Conservation (phyloP, 1,140 invertebrate genomes). For the Rhagoletis zephyria region DNA sequence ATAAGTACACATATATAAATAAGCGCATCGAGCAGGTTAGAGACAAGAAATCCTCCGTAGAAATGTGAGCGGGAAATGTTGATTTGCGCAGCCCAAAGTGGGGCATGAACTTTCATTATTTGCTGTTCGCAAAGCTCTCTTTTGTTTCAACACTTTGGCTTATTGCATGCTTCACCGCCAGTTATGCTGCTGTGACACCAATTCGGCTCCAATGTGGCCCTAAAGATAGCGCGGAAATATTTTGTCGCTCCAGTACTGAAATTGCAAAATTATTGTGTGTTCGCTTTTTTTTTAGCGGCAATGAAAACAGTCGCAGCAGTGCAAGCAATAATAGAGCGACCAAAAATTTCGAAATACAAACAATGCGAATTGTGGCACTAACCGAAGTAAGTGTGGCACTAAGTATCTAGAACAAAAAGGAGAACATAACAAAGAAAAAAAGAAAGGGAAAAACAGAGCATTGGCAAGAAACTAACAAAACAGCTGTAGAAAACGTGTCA, state of each 20-base stretch:
- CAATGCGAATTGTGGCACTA: background rate
- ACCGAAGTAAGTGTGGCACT: background rate
- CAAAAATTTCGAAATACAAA: background rate
- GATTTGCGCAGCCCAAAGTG: background rate
- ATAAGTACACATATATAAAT: background rate
- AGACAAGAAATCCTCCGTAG: background rate
- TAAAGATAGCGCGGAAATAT: conserved; percentile 11
- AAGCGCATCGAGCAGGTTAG: background rate
- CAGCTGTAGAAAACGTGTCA: background rate
- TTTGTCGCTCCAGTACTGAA: background rate
- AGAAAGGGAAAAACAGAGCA: background rate
- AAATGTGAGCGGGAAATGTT: background rate
- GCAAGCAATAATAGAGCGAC: background rate
- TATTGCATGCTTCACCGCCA: background rate
- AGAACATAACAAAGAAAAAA: background rate
- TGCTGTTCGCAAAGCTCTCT: background rate
- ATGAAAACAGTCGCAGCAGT: background rate
- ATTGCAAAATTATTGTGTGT: background rate
- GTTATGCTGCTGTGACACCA: background rate
- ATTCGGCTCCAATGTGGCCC: background rate
- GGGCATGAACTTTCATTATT: conserved; percentile 13
- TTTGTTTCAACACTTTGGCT: conserved; percentile 23
- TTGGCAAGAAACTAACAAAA: too few relatives aligned
- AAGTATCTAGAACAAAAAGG: background rate
- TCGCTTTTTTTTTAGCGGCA: background rate